A percentile compares a stretch with the other conserved stretches of the same genome.
Evolutionary conservation across 2,888 invertebrate genomes (phyloP).

Genomic region (Zonitis immaculata): DNA sequence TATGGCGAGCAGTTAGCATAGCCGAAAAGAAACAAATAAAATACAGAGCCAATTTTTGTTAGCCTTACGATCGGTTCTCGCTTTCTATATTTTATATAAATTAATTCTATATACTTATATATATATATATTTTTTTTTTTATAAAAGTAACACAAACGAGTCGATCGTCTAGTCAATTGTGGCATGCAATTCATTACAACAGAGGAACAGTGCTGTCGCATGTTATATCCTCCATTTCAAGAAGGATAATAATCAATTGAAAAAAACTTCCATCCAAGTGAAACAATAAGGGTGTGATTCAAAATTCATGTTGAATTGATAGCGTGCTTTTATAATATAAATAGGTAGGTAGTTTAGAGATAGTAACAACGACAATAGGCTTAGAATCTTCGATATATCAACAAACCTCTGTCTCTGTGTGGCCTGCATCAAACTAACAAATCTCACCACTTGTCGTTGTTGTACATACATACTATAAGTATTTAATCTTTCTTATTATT

Average conservation of each 20-base stretch:
- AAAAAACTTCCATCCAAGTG: conserved; percentile 1
- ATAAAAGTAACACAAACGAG: not conserved
- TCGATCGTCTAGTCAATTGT: conserved; percentile 6
- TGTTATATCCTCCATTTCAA: conserved; percentile 2
- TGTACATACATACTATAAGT: not conserved
- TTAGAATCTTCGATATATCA: not conserved
- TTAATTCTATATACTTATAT: not conserved
- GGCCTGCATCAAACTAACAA: not conserved
- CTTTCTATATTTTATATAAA: too few species aligned
- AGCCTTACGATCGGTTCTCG: conserved; percentile 35
- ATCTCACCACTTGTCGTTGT: not conserved
- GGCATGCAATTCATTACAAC: conserved; percentile 13
- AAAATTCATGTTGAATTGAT: conserved; percentile 3
- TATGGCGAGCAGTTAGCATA: conserved; percentile 42
- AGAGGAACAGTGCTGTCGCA: conserved; percentile 12
- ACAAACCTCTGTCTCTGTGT: not conserved
- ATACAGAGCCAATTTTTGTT: conserved; percentile 37
- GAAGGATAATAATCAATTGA: conserved; percentile 2
- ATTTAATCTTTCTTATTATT: not conserved
- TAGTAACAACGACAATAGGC: conserved; percentile 1
- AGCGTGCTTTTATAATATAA: conserved; percentile 3
- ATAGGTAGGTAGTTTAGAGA: not conserved
- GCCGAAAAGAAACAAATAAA: conserved; percentile 41
- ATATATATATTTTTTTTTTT: not conserved
- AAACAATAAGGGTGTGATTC: conserved; percentile 1